phyloP scores from a whole-genome alignment of 2,888 invertebrate genomes.

The Tiphia femorata region DNA sequence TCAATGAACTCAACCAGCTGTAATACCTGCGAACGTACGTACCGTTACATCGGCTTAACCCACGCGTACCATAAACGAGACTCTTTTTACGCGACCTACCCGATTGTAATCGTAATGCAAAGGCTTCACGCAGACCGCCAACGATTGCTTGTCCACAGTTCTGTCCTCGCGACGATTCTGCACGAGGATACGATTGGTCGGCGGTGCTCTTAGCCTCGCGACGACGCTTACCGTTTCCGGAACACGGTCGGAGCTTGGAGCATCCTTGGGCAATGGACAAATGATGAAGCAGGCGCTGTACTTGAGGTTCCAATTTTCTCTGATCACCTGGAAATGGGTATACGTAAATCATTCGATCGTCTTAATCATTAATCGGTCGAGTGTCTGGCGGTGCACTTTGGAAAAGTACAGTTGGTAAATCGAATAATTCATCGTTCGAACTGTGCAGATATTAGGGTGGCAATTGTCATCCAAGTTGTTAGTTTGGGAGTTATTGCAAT shows the following conservation, averaged over 20 bases:
- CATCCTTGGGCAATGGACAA: slow-evolving; percentile 79
- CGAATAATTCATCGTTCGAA: too few relatives aligned
- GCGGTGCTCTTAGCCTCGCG: slow-evolving; percentile 73
- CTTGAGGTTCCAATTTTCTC: slow-evolving; percentile 94
- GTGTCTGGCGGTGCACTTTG: too few relatives aligned
- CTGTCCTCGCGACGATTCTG: slow-evolving; percentile 72
- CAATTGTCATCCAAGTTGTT: too few relatives aligned
- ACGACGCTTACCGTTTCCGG: slow-evolving; percentile 82
- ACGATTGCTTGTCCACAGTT: slow-evolving; percentile 71
- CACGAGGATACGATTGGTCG: slow-evolving; percentile 77
- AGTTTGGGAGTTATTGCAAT: too few relatives aligned
- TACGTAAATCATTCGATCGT: too few relatives aligned
- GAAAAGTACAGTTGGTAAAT: too few relatives aligned
- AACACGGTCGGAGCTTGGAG: slow-evolving; percentile 71
- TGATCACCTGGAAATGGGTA: slow-evolving; percentile 81
- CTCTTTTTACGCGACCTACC: slow-evolving; percentile 64
- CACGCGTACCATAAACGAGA: not conserved
- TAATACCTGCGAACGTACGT: slow-evolving; percentile 76
- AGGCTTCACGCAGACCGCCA: slow-evolving; percentile 91
- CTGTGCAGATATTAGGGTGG: too few relatives aligned
- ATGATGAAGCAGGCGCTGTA: slow-evolving; percentile 92
- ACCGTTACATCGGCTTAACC: not conserved
- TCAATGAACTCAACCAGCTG: slow-evolving; percentile 92
- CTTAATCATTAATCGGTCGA: too few relatives aligned
- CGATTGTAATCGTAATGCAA: slow-evolving; percentile 90